Evolutionary conservation across 2,888 invertebrate genomes (phyloP).

Genomic region (Hesperia comma): DNA sequence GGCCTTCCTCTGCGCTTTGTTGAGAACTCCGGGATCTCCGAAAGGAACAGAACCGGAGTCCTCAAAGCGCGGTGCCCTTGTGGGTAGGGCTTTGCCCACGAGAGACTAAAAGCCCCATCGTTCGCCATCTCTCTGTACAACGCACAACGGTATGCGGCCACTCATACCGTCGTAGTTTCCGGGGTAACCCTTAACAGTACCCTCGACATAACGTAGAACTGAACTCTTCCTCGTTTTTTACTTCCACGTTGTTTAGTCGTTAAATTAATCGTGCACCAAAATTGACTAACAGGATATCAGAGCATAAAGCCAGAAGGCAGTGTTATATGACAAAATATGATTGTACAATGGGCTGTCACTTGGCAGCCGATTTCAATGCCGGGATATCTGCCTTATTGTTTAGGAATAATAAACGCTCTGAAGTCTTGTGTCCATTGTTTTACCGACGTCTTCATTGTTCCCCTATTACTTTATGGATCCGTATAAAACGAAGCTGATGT

Average conservation of each 20-base stretch:
- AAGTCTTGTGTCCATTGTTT: constrained; percentile 34
- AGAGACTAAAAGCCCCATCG: no score
- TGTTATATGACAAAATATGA: constrained; percentile 41
- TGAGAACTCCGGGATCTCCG: no score
- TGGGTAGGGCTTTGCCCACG: no score
- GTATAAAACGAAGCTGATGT: background rate
- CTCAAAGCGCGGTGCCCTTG: no score
- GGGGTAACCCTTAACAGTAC: no score
- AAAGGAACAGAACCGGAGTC: no score
- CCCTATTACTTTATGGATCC: background rate
- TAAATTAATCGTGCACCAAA: constrained; percentile 12
- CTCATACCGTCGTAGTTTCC: no score
- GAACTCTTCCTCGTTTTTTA: no score
- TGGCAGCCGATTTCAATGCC: constrained; percentile 46
- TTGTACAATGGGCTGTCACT: constrained; percentile 40
- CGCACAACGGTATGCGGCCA: no score
- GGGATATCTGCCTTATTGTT: constrained; percentile 47
- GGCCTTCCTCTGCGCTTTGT: no score
- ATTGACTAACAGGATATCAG: constrained; percentile 37
- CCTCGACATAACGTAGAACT: no score
- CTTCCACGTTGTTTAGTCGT: constrained; percentile 10
- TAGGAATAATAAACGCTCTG: constrained; percentile 46
- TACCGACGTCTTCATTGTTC: constrained; percentile 2
- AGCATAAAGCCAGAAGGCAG: constrained; percentile 17
- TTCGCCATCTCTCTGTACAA: no score